phyloP scores from a whole-genome alignment of 2,888 invertebrate genomes.

The Aphidius colemani region DNA sequence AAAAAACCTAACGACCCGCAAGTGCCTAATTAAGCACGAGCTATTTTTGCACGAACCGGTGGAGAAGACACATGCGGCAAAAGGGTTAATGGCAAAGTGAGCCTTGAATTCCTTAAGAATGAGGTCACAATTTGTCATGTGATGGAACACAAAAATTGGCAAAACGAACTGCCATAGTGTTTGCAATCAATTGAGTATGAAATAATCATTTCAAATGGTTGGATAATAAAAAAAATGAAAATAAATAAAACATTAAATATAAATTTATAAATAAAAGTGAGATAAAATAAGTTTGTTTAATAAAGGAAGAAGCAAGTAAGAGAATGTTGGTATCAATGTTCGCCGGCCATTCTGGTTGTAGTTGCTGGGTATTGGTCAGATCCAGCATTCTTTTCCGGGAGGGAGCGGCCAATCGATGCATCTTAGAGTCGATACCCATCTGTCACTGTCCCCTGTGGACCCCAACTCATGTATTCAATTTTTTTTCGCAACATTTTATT shows the following conservation, averaged over 20 bases:
- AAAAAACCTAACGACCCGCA: constrained; percentile 17
- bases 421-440: constrained; percentile 60
- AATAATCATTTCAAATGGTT: background rate
- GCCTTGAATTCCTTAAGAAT: constrained; percentile 43
- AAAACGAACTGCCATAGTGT: constrained; percentile 26
- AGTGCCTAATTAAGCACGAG: constrained; percentile 27
- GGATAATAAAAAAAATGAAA: constrained; percentile 15
- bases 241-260: constrained; percentile 26
- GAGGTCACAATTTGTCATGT: constrained; percentile 54
- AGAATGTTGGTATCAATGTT: constrained; percentile 34
- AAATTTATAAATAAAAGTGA: constrained; percentile 12
- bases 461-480: constrained; percentile 29
- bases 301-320: constrained; percentile 30
- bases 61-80: constrained; percentile 9
- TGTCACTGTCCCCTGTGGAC: constrained; percentile 57
- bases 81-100: constrained; percentile 24
- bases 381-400: constrained; percentile 59
- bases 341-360: constrained; percentile 57
- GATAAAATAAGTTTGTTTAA: constrained; percentile 19
- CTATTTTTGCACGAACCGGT: constrained; percentile 22
- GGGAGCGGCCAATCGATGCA: constrained; percentile 61
- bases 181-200: constrained; percentile 18
- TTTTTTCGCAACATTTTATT: constrained; percentile 29
- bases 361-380: constrained; percentile 58
- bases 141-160: constrained; percentile 39